These are phyloP conservation scores for Felis catus DNA, from an alignment of 2,113 vertebrate genomes.

Conservation along the genomic window DNA sequence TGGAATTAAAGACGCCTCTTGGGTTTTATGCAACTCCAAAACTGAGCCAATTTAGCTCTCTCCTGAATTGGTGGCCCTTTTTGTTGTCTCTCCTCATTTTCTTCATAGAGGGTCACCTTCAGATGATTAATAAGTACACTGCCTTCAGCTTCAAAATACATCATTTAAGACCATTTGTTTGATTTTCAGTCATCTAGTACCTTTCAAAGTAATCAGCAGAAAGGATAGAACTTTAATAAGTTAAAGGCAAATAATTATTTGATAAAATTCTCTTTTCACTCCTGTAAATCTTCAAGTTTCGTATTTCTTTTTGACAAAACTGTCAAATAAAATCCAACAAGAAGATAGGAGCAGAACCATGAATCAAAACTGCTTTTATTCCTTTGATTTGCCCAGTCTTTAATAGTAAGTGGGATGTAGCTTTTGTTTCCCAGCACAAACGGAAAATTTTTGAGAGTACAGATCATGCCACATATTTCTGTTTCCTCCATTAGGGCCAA, in stretches of 20 bases:
- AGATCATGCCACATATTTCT: background rate
- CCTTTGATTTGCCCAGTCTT: background rate
- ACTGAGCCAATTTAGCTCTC: slow-evolving; percentile 64
- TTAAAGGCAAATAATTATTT: slow-evolving; percentile 42
- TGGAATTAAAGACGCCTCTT: slow-evolving; percentile 63
- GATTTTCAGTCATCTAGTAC: background rate
- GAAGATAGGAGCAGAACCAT: background rate
- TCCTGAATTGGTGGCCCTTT: slow-evolving; percentile 60
- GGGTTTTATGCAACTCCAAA: slow-evolving; percentile 69
- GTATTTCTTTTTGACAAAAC: slow-evolving; percentile 39
- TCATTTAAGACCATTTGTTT: slow-evolving; percentile 14
- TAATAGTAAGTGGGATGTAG: background rate
- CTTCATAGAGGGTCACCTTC: slow-evolving; percentile 65
- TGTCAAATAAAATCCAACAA: background rate
- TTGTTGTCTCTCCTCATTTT: slow-evolving; percentile 57
- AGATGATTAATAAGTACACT: background rate
- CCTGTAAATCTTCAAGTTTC: background rate
- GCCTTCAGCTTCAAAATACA: background rate
- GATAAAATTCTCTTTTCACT: slow-evolving; percentile 41
- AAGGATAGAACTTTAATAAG: background rate
- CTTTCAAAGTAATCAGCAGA: slow-evolving; percentile 1
- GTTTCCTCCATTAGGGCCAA: background rate
- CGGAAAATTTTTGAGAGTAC: background rate
- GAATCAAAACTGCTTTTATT: background rate
- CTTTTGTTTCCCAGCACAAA: background rate